Conservation (phyloP, 2,888 invertebrate species). For the Tetropium fuscum region DNA sequence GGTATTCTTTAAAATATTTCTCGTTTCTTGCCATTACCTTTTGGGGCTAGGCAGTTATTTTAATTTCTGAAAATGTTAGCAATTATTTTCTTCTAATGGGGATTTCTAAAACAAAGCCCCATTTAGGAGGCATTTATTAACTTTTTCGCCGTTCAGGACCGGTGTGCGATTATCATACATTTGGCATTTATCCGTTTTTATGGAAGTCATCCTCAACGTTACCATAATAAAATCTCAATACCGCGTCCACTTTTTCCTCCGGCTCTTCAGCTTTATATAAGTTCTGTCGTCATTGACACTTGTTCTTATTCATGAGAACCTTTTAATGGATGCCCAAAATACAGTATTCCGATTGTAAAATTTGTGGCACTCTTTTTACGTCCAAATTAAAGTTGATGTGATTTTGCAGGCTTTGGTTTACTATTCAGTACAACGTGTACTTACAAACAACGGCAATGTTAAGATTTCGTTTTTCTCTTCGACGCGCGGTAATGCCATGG, state of each 20-base stretch:
- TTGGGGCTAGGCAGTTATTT: too few species aligned
- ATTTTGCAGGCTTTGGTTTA: constrained; percentile 11
- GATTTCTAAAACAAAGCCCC: not conserved
- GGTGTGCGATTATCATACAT: constrained; percentile 7
- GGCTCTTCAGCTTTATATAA: constrained; percentile 4
- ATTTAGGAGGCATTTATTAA: not conserved
- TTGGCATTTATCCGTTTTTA: constrained; percentile 4
- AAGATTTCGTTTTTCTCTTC: constrained; percentile 11
- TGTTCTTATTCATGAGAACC: constrained; percentile 13
- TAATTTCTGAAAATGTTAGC: too few species aligned
- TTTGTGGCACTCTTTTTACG: constrained; percentile 14
- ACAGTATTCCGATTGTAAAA: constrained; percentile 14
- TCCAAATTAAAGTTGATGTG: constrained; percentile 5
- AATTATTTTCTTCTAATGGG: too few species aligned
- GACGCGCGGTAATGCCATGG: constrained; percentile 1
- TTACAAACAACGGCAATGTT: not conserved
- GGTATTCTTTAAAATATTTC: constrained; percentile 7
- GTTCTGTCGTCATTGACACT: constrained; percentile 16
- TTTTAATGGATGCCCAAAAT: constrained; percentile 16
- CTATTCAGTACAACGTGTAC: constrained; percentile 2
- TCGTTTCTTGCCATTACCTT: not conserved
- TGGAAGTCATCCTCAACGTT: not conserved
- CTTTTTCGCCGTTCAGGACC: not conserved
- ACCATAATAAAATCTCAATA: not conserved
- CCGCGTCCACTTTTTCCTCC: constrained; percentile 13